Percentiles rank a stretch among this genome's conserved stretches.
Evolutionary conservation across 30 jellyfish, hydroid and myxozoan species (phyloP).

Genomic region (Turritopsis rubra): DNA sequence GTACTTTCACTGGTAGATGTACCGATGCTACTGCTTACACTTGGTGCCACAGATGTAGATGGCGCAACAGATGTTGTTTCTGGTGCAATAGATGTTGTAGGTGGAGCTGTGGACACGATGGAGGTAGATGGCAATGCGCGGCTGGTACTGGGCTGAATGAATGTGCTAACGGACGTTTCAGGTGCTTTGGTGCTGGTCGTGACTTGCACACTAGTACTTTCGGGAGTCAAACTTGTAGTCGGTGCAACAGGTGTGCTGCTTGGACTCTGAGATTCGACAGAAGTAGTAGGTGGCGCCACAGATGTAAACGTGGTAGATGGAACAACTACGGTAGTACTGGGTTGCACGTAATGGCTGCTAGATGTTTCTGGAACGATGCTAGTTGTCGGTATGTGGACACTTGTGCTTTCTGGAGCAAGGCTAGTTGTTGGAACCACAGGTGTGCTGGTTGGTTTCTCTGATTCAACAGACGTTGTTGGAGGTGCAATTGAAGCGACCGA

Average conservation of each 20-base stretch:
- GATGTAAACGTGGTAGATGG: neutral
- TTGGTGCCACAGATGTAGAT: conserved; percentile 1
- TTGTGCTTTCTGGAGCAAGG: neutral
- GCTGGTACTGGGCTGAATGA: neutral
- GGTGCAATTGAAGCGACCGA: neutral
- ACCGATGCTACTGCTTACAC: neutral
- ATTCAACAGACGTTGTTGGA: neutral
- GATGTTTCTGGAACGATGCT: conserved; percentile 30
- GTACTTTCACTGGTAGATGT: neutral
- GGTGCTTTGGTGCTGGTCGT: neutral
- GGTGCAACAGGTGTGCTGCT: neutral
- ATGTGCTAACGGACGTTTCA: neutral
- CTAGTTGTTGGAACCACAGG: neutral
- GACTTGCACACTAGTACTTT: neutral
- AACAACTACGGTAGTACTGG: neutral
- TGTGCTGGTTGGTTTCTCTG: neutral
- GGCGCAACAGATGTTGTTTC: conserved; percentile 30
- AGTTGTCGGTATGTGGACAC: conserved; percentile 10
- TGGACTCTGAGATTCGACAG: neutral
- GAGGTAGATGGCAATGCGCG: neutral
- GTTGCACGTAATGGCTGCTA: conserved; percentile 10
- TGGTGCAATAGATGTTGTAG: conserved; percentile 30
- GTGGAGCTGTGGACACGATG: neutral
- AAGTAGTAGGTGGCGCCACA: neutral
- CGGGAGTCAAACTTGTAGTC: neutral